These are phyloP conservation scores for Helicorthomorpha holstii DNA, from an alignment of 1,140 invertebrate genomes.

Conservation along the genomic window DNA sequence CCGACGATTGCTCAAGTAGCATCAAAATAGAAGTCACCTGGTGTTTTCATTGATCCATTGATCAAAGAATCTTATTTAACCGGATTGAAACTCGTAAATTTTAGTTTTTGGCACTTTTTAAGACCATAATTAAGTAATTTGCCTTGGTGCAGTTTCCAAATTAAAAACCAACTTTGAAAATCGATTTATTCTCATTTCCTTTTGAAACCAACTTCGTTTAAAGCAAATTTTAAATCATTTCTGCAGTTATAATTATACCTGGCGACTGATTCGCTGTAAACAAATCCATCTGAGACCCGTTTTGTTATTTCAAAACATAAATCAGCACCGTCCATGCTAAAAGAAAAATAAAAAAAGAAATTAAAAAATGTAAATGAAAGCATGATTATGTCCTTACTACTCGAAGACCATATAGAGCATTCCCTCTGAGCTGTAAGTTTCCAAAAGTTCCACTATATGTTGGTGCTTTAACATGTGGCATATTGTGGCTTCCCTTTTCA, in stretches of 20 bases:
- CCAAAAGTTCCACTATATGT: constrained; percentile 91
- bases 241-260: constrained; percentile 43
- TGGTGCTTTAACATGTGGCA: constrained; percentile 98
- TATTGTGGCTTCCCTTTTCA: constrained; percentile 95
- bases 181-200: too few relatives aligned
- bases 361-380: neutral
- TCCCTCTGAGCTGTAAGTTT: constrained; percentile 96
- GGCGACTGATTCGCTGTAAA: constrained; percentile 95
- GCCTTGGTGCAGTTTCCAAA: too few relatives aligned
- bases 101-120: too few relatives aligned
- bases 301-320: constrained; percentile 96
- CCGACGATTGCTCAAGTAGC: too few relatives aligned
- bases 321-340: constrained; percentile 95
- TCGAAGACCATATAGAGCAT: constrained; percentile 99
- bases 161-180: too few relatives aligned
- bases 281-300: constrained; percentile 84
- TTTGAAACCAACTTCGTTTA: neutral
- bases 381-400: constrained; percentile 55
- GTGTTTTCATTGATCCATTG: too few relatives aligned
- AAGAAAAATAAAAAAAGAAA: constrained; percentile 25
- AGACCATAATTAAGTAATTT: too few relatives aligned
- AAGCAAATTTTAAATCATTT: neutral
- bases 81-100: too few relatives aligned
- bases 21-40: too few relatives aligned
- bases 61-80: too few relatives aligned